Evolutionary conservation across 2,888 invertebrate genomes (phyloP).

Genomic region (Cryptocephalus moraei): DNA sequence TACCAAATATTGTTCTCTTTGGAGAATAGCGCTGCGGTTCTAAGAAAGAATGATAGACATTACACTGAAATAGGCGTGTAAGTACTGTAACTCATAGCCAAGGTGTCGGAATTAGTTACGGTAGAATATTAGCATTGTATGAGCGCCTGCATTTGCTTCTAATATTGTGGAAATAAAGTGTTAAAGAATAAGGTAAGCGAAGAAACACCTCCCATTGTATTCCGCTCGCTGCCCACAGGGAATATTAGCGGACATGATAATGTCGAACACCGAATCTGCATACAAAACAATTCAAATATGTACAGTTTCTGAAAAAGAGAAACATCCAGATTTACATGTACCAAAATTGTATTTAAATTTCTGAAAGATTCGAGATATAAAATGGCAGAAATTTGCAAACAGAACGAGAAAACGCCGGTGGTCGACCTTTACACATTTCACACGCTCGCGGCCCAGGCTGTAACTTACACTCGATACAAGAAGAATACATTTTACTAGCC

Average conservation of each 20-base stretch:
- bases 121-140: conserved; percentile 9
- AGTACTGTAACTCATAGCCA: neutral
- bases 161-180: conserved; percentile 18
- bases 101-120: neutral
- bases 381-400: conserved; percentile 1
- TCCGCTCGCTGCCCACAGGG: conserved; percentile 22
- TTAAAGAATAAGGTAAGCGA: conserved; percentile 15
- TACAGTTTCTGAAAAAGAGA: conserved; percentile 20
- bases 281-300: conserved; percentile 27
- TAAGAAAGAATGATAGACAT: too few relatives aligned
- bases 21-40: too few relatives aligned
- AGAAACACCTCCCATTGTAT: conserved; percentile 32
- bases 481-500: too few relatives aligned
- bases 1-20: too few relatives aligned
- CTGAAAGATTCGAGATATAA: neutral
- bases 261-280: conserved; percentile 26
- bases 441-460: neutral
- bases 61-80: neutral
- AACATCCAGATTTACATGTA: conserved; percentile 28
- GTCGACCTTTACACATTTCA: neutral
- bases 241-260: conserved; percentile 29
- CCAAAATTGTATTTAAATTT: conserved; percentile 32
- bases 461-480: neutral
- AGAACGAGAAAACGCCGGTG: neutral
- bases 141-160: conserved; percentile 4